Evolutionary conservation across 2,888 invertebrate genomes (phyloP).

Genomic region (Epinotia bilunana): DNA sequence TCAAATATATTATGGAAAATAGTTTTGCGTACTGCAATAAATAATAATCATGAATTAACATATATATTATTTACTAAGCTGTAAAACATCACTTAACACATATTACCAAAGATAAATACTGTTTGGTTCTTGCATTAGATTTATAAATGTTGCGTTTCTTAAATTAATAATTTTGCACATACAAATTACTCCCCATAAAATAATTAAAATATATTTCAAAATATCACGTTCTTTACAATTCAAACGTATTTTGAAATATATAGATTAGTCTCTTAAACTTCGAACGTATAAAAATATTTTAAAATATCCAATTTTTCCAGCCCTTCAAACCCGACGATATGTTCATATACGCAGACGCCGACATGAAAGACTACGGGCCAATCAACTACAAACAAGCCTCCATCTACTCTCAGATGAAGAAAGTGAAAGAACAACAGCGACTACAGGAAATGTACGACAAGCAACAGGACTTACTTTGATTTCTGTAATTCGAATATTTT

Average conservation of each 20-base stretch:
- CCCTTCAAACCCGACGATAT: constrained; percentile 92
- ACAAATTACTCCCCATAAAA: neutral
- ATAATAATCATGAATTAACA: neutral
- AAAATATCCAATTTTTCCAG: constrained; percentile 77
- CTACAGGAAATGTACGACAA: constrained; percentile 77
- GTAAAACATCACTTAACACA: constrained; percentile 48
- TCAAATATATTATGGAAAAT: neutral
- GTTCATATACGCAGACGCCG: constrained; percentile 95
- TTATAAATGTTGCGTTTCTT: constrained; percentile 3
- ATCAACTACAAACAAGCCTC: constrained; percentile 96
- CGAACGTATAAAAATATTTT: constrained; percentile 18
- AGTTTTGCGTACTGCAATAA: neutral
- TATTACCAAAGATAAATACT: constrained; percentile 44
- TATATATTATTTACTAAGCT: neutral
- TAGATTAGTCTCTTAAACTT: neutral
- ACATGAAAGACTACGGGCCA: constrained; percentile 95
- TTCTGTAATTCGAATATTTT: constrained; percentile 5
- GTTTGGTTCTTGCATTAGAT: neutral
- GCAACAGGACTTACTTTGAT: constrained; percentile 73
- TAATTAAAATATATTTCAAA: too few species aligned
- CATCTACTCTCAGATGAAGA: constrained; percentile 90
- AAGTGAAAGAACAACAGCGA: constrained; percentile 83
- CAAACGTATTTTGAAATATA: neutral
- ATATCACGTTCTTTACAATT: neutral
- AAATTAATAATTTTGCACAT: too few species aligned